Percentiles rank a stretch among this genome's conserved stretches.
Evolutionary conservation across 2,888 invertebrate species (phyloP).

Genomic region (Pachliopta kotzebuea): DNA sequence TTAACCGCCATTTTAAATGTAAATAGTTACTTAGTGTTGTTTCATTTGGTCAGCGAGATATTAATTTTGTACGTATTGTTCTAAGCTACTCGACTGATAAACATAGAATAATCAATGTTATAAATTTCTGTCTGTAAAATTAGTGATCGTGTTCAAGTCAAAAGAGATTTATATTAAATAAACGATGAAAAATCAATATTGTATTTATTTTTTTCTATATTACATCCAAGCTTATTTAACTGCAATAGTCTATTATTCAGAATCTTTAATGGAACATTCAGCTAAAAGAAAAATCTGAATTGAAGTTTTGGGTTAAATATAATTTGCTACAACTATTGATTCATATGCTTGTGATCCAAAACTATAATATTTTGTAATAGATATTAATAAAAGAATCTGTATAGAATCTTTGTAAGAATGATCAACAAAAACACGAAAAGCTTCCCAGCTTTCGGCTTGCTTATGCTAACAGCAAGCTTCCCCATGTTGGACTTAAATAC

Average conservation of each 20-base stretch:
- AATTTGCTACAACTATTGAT: too few species aligned
- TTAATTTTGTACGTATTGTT: slow-evolving; percentile 60
- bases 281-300: too few species aligned
- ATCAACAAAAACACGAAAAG: too few species aligned
- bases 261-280: too few species aligned
- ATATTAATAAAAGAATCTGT: too few species aligned
- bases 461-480: background rate
- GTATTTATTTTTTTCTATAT: slow-evolving; percentile 12
- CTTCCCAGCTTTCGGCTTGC: too few species aligned
- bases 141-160: slow-evolving; percentile 81
- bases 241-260: background rate
- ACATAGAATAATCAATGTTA: slow-evolving; percentile 70
- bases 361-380: too few species aligned
- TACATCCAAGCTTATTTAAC: background rate
- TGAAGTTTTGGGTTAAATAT: too few species aligned
- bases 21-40: slow-evolving; percentile 50
- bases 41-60: slow-evolving; percentile 61
- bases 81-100: slow-evolving; percentile 69
- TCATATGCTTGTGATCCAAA: too few species aligned
- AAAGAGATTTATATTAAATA: slow-evolving; percentile 80
- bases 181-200: slow-evolving; percentile 43
- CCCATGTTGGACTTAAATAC: background rate
- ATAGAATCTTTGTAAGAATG: too few species aligned
- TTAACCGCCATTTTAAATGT: slow-evolving; percentile 37
- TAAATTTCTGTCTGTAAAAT: slow-evolving; percentile 75